phyloP scores from a whole-genome alignment of 2,888 invertebrate species.

The Luperina nickerlii region DNA sequence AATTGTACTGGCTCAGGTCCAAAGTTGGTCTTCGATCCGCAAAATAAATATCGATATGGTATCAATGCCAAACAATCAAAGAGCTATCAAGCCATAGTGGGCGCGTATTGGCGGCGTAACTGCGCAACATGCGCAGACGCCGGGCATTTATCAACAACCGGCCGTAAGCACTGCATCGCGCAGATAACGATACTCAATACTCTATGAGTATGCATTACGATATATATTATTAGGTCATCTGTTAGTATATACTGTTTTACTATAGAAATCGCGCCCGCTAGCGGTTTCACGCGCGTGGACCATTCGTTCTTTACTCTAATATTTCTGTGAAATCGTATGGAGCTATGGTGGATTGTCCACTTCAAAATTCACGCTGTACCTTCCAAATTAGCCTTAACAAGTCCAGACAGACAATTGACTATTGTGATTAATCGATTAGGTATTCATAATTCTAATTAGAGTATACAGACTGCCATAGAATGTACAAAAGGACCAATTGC shows the following conservation, averaged over 20 bases:
- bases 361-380: not conserved
- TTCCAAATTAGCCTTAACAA: not conserved
- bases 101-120: slow-evolving; percentile 47
- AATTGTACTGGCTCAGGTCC: slow-evolving; percentile 15
- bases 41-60: slow-evolving; percentile 55
- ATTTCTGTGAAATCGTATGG: not conserved
- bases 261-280: slow-evolving; percentile 6
- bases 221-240: slow-evolving; percentile 57
- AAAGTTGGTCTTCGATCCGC: slow-evolving; percentile 38
- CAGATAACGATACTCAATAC: slow-evolving; percentile 57
- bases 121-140: slow-evolving; percentile 58
- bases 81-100: slow-evolving; percentile 52
- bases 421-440: not conserved
- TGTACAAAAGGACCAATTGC: not conserved
- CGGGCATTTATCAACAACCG: slow-evolving; percentile 53
- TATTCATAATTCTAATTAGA: not conserved
- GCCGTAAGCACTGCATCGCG: slow-evolving; percentile 46
- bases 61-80: slow-evolving; percentile 56
- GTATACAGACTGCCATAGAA: not conserved
- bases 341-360: not conserved
- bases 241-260: slow-evolving; percentile 35
- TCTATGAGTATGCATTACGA: slow-evolving; percentile 55
- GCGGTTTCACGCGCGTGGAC: not conserved
- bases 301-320: no score
- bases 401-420: not conserved